phyloP scores from a whole-genome alignment of 2,113 vertebrate species.

The Tupaia chinensis region DNA sequence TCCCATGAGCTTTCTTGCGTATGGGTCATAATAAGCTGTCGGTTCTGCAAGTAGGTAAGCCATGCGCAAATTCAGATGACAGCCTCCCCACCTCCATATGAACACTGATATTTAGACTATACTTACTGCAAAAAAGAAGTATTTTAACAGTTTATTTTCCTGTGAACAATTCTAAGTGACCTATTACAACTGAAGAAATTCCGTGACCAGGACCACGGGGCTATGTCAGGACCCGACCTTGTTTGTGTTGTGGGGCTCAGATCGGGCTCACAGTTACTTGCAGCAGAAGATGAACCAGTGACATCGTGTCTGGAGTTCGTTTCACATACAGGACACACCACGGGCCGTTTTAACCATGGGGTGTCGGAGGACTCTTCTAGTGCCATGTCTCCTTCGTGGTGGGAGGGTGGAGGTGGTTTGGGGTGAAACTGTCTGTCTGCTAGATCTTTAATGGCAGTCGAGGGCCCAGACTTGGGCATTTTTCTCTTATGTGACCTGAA shows the following conservation, averaged over 20 bases:
- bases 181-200: neutral
- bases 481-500: neutral
- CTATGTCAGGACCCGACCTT: neutral
- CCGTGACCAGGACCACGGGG: neutral
- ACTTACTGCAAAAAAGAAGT: neutral
- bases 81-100: neutral
- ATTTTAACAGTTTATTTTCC: neutral
- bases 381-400: neutral
- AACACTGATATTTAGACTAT: neutral
- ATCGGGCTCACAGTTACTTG: neutral
- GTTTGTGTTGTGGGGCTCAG: neutral
- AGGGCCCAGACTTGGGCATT: neutral
- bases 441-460: neutral
- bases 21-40: neutral
- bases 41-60: neutral
- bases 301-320: neutral
- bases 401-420: too few species aligned
- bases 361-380: neutral
- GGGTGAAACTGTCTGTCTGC: too few species aligned
- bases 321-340: fast-evolving
- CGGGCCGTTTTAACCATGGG: neutral
- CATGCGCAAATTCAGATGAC: neutral
- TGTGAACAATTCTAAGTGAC: neutral
- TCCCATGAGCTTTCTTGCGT: neutral
- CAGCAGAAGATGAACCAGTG: neutral